Conservation (phyloP, 2,797 vertebrate genomes). For the Urosaurus nigricauda region DNA sequence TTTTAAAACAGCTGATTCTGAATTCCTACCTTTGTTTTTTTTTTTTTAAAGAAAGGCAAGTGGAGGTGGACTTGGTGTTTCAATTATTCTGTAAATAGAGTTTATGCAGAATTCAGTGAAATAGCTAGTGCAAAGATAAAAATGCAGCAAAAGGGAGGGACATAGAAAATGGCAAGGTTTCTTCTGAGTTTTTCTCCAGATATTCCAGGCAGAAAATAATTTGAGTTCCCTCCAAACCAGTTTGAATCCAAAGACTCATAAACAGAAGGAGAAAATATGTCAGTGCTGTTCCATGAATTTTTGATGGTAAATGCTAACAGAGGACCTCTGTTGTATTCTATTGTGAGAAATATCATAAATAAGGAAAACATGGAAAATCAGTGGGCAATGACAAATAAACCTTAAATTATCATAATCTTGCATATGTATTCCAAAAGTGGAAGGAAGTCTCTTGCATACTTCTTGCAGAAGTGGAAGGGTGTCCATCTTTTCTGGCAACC, state of each 20-base stretch:
- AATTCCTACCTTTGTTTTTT: constrained; percentile 71
- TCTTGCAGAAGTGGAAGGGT: background rate
- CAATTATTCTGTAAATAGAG: constrained; percentile 68
- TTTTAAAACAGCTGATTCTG: constrained; percentile 78
- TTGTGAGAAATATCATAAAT: background rate
- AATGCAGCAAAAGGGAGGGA: constrained; percentile 50
- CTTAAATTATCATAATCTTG: background rate
- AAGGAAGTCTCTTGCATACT: background rate
- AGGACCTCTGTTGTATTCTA: background rate
- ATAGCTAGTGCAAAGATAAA: constrained; percentile 48
- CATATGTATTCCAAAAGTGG: background rate
- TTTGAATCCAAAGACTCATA: background rate
- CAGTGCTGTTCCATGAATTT: background rate
- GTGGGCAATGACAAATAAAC: background rate
- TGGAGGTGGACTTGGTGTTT: constrained; percentile 60
- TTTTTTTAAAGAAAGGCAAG: constrained; percentile 39
- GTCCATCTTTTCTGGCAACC: background rate
- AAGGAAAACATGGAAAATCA: background rate
- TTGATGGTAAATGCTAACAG: background rate
- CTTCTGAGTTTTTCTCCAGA: constrained; percentile 43
- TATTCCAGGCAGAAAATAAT: constrained; percentile 28
- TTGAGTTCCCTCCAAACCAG: background rate
- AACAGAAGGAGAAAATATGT: background rate
- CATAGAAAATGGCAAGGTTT: constrained; percentile 43
- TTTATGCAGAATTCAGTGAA: constrained; percentile 63